Percentiles rank a stretch among this genome's conserved stretches.
These are phyloP conservation scores for Gastracanthus pulcherrimus DNA, from an alignment of 2,888 invertebrate species.

Conservation along the genomic window DNA sequence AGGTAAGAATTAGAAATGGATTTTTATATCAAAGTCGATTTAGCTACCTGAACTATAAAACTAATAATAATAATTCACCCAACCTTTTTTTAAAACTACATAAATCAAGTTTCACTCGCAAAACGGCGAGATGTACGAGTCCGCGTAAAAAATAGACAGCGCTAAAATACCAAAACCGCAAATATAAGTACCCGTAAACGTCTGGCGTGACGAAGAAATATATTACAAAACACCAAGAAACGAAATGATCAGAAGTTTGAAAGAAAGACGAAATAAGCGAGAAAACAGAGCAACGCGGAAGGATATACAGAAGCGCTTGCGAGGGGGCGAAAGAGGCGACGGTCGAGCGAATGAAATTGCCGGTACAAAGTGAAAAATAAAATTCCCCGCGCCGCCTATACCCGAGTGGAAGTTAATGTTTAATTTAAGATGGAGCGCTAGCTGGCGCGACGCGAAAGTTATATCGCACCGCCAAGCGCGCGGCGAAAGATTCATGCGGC, in stretches of 20 bases:
- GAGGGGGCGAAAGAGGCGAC: conserved; percentile 41
- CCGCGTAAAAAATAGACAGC: too few relatives aligned
- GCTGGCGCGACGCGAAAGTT: conserved; percentile 59
- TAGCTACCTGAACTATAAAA: too few relatives aligned
- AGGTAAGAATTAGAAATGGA: too few relatives aligned
- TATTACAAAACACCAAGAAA: not conserved
- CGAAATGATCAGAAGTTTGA: not conserved
- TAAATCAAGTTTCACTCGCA: too few relatives aligned
- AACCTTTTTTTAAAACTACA: too few relatives aligned
- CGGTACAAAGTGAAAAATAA: conserved; percentile 69
- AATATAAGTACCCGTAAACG: too few relatives aligned
- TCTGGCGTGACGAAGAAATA: not conserved
- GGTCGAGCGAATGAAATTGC: conserved; percentile 56
- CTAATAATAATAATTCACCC: too few relatives aligned
- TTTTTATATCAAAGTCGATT: too few relatives aligned
- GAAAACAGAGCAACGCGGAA: not conserved
- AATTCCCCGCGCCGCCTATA: conserved; percentile 61
- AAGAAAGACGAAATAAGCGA: not conserved
- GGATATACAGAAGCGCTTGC: not conserved
- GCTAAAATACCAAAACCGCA: too few relatives aligned
- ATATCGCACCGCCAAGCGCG: conserved; percentile 38
- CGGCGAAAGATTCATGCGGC: conserved; percentile 16
- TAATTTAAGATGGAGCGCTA: conserved; percentile 70
- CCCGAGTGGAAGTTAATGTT: conserved; percentile 70
- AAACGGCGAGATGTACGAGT: too few relatives aligned